Conservation (phyloP, 2,797 vertebrate genomes). For the Netta rufina region DNA sequence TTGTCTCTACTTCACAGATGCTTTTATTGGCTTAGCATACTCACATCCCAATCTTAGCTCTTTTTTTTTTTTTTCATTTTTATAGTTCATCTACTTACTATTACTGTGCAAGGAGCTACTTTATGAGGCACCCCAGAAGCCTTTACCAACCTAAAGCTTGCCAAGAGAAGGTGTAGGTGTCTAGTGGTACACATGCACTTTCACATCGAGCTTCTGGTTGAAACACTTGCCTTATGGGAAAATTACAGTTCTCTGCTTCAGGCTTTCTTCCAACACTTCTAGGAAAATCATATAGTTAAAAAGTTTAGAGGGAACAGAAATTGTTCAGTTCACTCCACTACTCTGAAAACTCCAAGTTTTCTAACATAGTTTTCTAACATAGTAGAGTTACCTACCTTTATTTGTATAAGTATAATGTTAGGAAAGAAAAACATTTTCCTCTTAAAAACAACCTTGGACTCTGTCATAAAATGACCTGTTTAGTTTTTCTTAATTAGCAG, state of each 20-base stretch:
- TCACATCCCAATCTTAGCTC: background rate
- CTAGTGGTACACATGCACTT: background rate
- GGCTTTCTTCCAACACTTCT: background rate
- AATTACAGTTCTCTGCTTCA: background rate
- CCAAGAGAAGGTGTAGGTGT: background rate
- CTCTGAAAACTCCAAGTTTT: constrained; percentile 5
- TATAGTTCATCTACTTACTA: background rate
- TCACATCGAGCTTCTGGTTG: background rate
- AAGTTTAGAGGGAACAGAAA: constrained; percentile 25
- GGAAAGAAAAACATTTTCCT: background rate
- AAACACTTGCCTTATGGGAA: background rate
- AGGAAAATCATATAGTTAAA: background rate
- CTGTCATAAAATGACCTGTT: background rate
- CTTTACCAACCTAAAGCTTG: background rate
- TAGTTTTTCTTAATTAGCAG: constrained; percentile 61
- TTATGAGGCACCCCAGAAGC: background rate
- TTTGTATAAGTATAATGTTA: background rate
- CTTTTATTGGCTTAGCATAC: background rate
- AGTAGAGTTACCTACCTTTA: background rate
- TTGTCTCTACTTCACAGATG: accelerated
- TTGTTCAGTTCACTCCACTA: background rate
- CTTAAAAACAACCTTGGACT: constrained; percentile 50
- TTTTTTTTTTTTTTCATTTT: background rate
- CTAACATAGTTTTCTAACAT: background rate
- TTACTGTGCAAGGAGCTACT: background rate